These are phyloP conservation scores for Pseudomyrmex concolor DNA, from an alignment of 1,140 invertebrate genomes.

Conservation along the genomic window DNA sequence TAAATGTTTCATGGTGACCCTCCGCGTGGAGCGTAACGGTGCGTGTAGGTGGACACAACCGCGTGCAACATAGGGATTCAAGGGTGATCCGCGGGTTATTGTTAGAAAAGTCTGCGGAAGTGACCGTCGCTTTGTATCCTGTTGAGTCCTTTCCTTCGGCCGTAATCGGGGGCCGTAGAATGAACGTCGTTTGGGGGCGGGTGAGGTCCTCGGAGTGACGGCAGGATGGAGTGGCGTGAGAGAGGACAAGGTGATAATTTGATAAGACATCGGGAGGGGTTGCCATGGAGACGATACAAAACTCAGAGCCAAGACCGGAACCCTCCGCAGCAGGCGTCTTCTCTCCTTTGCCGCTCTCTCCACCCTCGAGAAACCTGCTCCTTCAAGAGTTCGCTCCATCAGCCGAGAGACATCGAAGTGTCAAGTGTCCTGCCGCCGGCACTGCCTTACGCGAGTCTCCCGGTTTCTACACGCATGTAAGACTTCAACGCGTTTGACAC, in stretches of 20 bases:
- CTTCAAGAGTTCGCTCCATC: constrained; percentile 76
- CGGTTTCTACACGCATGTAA: constrained; percentile 4
- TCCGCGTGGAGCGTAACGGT: constrained; percentile 35
- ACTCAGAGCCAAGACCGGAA: constrained; percentile 76
- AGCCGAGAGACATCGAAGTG: constrained; percentile 77
- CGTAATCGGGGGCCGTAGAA: constrained; percentile 50
- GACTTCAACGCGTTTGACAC: constrained; percentile 47
- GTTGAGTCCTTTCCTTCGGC: constrained; percentile 71
- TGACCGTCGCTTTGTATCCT: constrained; percentile 82
- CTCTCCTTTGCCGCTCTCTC: constrained; percentile 65
- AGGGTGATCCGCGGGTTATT: constrained; percentile 73
- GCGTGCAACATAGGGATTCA: constrained; percentile 37
- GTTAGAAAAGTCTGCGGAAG: constrained; percentile 77
- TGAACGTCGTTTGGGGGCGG: constrained; percentile 56
- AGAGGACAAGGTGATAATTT: constrained; percentile 85
- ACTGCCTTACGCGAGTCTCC: constrained; percentile 37
- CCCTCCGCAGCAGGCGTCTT: constrained; percentile 72
- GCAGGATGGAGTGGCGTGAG: constrained; percentile 62
- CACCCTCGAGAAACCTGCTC: constrained; percentile 57
- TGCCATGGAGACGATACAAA: constrained; percentile 84
- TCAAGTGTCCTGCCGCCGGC: constrained; percentile 77
- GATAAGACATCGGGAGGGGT: constrained; percentile 85
- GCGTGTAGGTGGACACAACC: constrained; percentile 67
- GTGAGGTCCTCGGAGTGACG: constrained; percentile 52
- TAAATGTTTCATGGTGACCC: constrained; percentile 82